A percentile compares a stretch with the other conserved stretches of the same genome.
These are phyloP conservation scores for Mesembrinibis cayennensis DNA, from an alignment of 2,113 vertebrate species.

Conservation along the genomic window DNA sequence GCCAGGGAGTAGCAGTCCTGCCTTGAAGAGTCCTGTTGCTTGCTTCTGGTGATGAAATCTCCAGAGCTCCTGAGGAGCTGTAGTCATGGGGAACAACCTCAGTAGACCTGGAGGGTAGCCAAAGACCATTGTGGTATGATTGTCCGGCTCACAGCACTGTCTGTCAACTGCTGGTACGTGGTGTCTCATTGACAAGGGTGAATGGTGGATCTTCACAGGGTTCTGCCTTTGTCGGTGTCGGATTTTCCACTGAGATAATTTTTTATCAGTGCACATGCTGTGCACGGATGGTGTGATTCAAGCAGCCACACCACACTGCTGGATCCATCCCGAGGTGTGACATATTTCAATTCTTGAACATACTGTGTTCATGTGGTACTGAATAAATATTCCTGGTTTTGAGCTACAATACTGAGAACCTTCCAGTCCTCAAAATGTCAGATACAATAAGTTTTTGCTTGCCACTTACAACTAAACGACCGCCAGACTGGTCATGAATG, in stretches of 20 bases:
- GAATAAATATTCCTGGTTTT: background rate
- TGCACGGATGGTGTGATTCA: background rate
- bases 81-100: background rate
- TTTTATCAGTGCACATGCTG: background rate
- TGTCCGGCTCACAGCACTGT: fast-evolving
- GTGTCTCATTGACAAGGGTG: background rate
- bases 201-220: background rate
- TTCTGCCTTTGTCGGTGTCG: background rate
- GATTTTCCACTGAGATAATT: background rate
- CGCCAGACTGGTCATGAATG: background rate
- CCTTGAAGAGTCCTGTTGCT: background rate
- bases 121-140: background rate
- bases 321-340: background rate
- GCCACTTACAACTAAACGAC: background rate
- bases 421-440: background rate
- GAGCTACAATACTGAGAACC: background rate
- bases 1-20: background rate
- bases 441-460: background rate
- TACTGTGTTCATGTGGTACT: background rate
- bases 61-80: background rate
- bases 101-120: background rate
- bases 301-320: background rate
- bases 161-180: fast-evolving
- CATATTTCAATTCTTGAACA: background rate
- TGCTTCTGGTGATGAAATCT: background rate